Evolutionary conservation across 2,113 vertebrate species (phyloP).

Genomic region (Myiozetetes cayanensis): DNA sequence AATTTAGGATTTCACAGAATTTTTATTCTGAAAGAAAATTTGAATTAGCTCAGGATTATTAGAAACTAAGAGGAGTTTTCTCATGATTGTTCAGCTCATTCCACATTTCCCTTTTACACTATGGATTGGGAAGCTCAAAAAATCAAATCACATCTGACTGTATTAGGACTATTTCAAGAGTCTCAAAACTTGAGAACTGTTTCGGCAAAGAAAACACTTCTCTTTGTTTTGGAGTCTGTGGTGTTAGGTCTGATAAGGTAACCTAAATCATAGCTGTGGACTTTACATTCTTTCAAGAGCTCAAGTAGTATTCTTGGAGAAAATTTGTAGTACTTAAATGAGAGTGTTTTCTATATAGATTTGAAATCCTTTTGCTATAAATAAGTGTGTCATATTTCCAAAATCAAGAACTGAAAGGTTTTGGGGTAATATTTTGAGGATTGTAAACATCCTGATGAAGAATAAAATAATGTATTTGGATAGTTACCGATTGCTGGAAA

Average conservation of each 20-base stretch:
- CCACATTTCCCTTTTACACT: background rate
- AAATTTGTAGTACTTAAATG: background rate
- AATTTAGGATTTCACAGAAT: background rate
- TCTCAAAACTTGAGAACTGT: background rate
- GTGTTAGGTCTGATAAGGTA: background rate
- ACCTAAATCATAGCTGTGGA: background rate
- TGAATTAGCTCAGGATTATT: background rate
- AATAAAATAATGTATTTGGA: background rate
- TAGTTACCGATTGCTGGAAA: background rate
- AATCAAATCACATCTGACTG: background rate
- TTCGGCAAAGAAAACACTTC: background rate
- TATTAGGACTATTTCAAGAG: background rate
- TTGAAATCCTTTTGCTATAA: background rate
- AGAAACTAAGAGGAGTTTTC: background rate
- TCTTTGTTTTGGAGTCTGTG: background rate
- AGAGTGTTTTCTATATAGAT: background rate
- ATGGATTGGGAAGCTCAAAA: background rate
- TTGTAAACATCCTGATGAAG: background rate
- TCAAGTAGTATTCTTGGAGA: background rate
- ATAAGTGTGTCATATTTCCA: background rate
- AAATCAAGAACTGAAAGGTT: background rate
- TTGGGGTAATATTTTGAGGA: background rate
- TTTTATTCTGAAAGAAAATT: background rate
- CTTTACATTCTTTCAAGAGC: background rate
- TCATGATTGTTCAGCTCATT: background rate